Evolutionary conservation across 1,140 invertebrate species (phyloP).

Genomic region (Steinernema khuongi): DNA sequence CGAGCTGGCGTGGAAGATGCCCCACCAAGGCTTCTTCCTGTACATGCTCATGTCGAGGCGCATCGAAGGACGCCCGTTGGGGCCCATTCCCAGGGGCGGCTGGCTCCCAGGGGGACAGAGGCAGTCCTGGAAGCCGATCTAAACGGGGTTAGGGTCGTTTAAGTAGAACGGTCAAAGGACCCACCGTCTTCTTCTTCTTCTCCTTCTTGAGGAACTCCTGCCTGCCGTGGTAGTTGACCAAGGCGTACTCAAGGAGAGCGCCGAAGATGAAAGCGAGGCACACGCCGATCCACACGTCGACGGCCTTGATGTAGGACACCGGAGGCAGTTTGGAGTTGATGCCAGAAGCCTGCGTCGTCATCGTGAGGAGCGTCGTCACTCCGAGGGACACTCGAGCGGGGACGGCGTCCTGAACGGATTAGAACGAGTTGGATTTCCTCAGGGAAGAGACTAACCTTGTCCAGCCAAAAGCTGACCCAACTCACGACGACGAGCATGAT

Average conservation of each 20-base stretch:
- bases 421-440: background rate
- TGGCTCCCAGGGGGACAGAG: constrained; percentile 44
- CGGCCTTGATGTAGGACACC: constrained; percentile 89
- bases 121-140: constrained; percentile 38
- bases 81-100: constrained; percentile 22
- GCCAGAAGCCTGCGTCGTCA: constrained; percentile 92
- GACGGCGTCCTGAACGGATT: constrained; percentile 73
- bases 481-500: constrained; percentile 73
- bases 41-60: constrained; percentile 25
- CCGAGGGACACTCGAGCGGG: constrained; percentile 87
- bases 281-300: constrained; percentile 94
- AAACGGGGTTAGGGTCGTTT: too few species aligned
- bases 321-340: constrained; percentile 93
- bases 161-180: background rate
- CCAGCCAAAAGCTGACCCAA: constrained; percentile 94
- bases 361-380: constrained; percentile 76
- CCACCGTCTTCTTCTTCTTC: constrained; percentile 32
- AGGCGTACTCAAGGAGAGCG: constrained; percentile 87
- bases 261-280: constrained; percentile 89
- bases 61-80: constrained; percentile 30
- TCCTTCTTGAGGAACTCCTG: constrained; percentile 67
- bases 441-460: constrained; percentile 60
- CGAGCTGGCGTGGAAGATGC: constrained; percentile 20
- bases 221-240: constrained; percentile 90
- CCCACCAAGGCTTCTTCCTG: constrained; percentile 27